Base-by-base conservation (phyloP, 2,797 vertebrate genomes). In the Adrianichthys oophorus region DNA sequence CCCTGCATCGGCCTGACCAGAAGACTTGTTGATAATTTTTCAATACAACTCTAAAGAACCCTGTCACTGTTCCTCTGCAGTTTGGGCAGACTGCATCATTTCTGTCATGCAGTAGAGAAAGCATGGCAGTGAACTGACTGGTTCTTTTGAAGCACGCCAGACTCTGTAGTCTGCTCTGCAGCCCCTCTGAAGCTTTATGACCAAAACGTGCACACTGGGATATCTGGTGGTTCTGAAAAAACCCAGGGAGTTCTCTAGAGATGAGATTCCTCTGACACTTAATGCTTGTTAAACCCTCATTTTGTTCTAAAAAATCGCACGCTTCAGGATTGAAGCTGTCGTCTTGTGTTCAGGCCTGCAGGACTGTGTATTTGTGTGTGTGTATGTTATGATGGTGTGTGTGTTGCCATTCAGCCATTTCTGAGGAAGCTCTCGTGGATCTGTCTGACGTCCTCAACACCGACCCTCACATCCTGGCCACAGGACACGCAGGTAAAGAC, bases 391-490 rank as follows among this genome's bases (percentile, higher is more conserved):
- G 13, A 47, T 23, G 18, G 8, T 47, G 21, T 53, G 52, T 62
- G 57, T 68, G 73, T 50, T 8, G 54, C 64, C 78, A 68, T 78
- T 41, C 89, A 98, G 96, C 92, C 84, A 78, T 91, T 74, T 83
- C 92, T 0, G 93, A 95, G 0, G 96, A 97, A 58, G 90, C 93
- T 51, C 90, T 99, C 52, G 87, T 94, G 70, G 96, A 96, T 85
- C 92, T 98, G 76, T 95, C 94, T 15, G 93, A 95, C 62, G 95
- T 98, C 68, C 91, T 99, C 66, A 95, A 92, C 79, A 95, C 94
- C 32, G 94, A 98, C 15, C 95, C 97, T 67, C 95, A 98, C 87
- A 94, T 98, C 68, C 92, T 99, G 84, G 95, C 95, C 42, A 95
- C 95, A 88, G 66, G 95, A 96, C 87, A 93, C 94, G 79, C 93